Conservation (phyloP, 2,888 invertebrate genomes). For the Gymnocheta viridis region DNA sequence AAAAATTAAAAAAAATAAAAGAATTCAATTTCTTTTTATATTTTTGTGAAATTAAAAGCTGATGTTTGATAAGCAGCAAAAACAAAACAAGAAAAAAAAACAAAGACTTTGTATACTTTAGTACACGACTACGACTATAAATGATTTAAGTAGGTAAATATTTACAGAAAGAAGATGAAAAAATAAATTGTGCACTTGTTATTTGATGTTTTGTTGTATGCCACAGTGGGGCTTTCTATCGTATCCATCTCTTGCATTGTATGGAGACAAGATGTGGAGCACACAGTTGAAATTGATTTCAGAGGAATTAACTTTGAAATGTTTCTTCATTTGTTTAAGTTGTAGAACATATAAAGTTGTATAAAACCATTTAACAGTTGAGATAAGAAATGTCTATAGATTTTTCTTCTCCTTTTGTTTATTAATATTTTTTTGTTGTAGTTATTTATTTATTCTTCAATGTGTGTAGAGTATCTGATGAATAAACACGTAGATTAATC, state of each 20-base stretch:
- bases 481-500: slow-evolving; percentile 53
- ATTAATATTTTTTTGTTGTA: background rate
- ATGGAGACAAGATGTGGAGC: background rate
- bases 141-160: slow-evolving; percentile 67
- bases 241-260: background rate
- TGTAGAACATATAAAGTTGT: slow-evolving; percentile 1
- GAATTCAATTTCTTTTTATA: slow-evolving; percentile 15
- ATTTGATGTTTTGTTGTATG: slow-evolving; percentile 44
- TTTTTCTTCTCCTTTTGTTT: background rate
- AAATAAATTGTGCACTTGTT: slow-evolving; percentile 56
- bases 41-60: slow-evolving; percentile 55
- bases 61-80: slow-evolving; percentile 64
- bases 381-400: slow-evolving; percentile 48
- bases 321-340: slow-evolving; percentile 36
- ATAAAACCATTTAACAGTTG: slow-evolving; percentile 20
- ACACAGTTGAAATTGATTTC: slow-evolving; percentile 37
- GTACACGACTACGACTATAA: slow-evolving; percentile 48
- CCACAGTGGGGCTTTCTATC: background rate
- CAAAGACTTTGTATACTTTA: slow-evolving; percentile 34
- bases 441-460: slow-evolving; percentile 3
- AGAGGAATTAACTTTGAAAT: slow-evolving; percentile 31
- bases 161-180: slow-evolving; percentile 28
- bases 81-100: slow-evolving; percentile 29
- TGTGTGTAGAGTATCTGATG: slow-evolving; percentile 3
- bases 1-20: slow-evolving; percentile 11